Base-by-base conservation (phyloP, 2,113 vertebrate species). In the Tenrec ecaudatus region DNA sequence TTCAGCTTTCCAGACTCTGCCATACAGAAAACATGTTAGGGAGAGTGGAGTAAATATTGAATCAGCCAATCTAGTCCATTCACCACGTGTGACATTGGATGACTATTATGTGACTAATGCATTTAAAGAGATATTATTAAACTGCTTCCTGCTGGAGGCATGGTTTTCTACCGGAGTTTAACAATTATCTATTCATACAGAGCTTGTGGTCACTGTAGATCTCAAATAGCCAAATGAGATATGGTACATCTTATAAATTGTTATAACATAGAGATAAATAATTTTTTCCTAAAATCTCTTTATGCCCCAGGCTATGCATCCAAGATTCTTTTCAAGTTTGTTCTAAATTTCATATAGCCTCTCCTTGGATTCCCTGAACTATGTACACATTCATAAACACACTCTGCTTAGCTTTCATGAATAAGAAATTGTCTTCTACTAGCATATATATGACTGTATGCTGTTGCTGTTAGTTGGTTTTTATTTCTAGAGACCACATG, bases 261-360 rank as follows among this genome's bases (percentile, higher is more conserved):
- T 82, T 66, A 75, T 27, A 88, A n/a, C 22, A 57, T 79, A n/a
- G 38, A 68, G 43, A 27, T 71, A 27, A 68, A 53, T 75, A 79
- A 94, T 14, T 53, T 53, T 53, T 53, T 53, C n/a, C 11, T 89
- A 84, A 90, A 96, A 27, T 22, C 27, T 47, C 57, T 81, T 89
- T 23, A 36, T 25, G 17, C 9, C 9, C 0, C 20, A 20, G 25
- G 12, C 4, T 69, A 47, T 89, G 36, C 15, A 80, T 43, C 33
- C 27, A 83, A 92, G 79, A 58, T 40, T 79, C 1, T 27, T 47
- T 88, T 88, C 76, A 73, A 90, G 19, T 29, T 19, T 58, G 77
- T 60, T 9, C 43, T 47, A 53, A 89, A n/a, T 57, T 71, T 86
- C 31, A 33, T 58, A 69, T 66, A 76, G 53, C 36, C 12, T 83